phyloP scores from a whole-genome alignment of 2,113 vertebrate species.

The Asarcornis scutulata region DNA sequence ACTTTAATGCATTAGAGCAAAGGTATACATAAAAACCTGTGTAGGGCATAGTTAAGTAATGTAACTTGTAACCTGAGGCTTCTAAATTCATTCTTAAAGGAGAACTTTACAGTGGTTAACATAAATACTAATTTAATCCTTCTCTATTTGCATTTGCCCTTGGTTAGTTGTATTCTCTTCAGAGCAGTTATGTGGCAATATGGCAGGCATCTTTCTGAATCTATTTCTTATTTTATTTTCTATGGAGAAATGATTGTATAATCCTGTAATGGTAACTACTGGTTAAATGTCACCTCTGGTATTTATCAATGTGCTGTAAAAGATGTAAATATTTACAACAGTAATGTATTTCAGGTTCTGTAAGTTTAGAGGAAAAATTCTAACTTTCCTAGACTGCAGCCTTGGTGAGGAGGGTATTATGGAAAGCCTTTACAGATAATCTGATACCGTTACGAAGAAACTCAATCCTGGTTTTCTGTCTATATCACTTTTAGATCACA shows the following conservation, averaged over 20 bases:
- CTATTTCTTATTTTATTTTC: neutral
- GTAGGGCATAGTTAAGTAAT: neutral
- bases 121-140: neutral
- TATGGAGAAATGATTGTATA: neutral
- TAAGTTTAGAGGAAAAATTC: neutral
- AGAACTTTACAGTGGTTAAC: neutral
- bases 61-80: neutral
- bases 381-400: neutral
- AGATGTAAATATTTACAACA: neutral
- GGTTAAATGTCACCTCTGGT: neutral
- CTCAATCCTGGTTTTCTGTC: neutral
- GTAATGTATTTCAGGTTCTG: neutral
- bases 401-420: neutral
- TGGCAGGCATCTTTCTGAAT: neutral
- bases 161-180: neutral
- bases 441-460: neutral
- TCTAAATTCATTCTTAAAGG: neutral
- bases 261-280: neutral
- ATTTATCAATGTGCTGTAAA: neutral
- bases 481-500: neutral
- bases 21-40: neutral
- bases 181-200: neutral
- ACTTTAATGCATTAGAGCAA: neutral
- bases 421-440: neutral
- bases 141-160: rapidly evolving